These are phyloP conservation scores for Polyommatus icarus DNA, from an alignment of 2,888 invertebrate species.

Conservation along the genomic window DNA sequence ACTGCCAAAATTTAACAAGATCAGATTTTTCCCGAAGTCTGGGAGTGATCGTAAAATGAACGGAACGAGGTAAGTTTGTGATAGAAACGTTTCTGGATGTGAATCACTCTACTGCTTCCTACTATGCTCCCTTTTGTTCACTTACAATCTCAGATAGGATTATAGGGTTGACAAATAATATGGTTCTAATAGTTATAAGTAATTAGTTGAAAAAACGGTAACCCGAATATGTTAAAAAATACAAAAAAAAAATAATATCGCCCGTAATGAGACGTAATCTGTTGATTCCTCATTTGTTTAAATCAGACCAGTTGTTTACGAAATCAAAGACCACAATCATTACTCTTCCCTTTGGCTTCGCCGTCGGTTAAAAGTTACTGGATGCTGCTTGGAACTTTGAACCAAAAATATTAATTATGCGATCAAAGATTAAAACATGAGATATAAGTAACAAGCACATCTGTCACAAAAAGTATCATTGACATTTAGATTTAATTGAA, in stretches of 20 bases:
- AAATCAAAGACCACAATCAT: no score
- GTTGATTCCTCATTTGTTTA: no score
- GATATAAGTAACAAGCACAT: no score
- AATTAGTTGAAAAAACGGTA: no score
- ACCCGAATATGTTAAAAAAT: no score
- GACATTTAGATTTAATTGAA: not conserved
- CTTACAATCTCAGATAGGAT: slow-evolving; percentile 11
- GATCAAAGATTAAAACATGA: not conserved
- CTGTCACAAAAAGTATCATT: not conserved
- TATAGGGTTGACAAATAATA: slow-evolving; percentile 27
- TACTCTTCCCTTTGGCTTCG: no score
- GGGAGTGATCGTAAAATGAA: slow-evolving; percentile 37
- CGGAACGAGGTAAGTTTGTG: slow-evolving; percentile 40
- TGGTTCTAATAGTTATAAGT: not conserved
- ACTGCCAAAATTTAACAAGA: slow-evolving; percentile 18
- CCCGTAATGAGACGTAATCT: no score
- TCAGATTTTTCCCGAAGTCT: slow-evolving; percentile 14
- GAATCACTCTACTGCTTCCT: slow-evolving; percentile 39
- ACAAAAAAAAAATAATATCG: no score
- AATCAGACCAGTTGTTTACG: no score
- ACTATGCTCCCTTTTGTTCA: slow-evolving; percentile 34
- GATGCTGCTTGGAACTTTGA: no score
- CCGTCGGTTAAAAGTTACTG: no score
- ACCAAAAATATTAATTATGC: not conserved
- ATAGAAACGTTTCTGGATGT: slow-evolving; percentile 39